Evolutionary conservation across 2,797 vertebrate genomes (phyloP), one percentile per base, ranked within the genome.

Genomic region (Pampus argenteus): DNA sequence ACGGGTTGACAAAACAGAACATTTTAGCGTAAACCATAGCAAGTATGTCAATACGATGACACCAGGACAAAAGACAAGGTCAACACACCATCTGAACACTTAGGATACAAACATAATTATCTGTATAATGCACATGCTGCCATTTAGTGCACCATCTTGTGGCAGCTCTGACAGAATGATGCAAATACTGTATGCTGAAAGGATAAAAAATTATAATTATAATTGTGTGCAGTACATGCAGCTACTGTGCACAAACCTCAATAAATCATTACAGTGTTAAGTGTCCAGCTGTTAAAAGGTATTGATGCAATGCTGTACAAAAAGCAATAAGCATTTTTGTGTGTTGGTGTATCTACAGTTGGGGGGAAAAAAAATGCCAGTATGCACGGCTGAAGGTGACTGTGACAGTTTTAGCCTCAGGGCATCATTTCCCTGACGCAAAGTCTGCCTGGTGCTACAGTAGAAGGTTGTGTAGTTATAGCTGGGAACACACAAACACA

Each of bases 331-430:
- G 13, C 26, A 5, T 47, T 22, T 51, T 31, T 55, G 20, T 57
- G 23, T 75, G 45, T 67, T 31, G 65, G 55, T 69, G 26, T 52
- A 6, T 6, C 54, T 38, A 61, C 18, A 62, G 48, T 58, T 8
- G 51, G 18, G 7, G n/a, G n/a, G n/a, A 0, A 4, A 13, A 23
- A 66, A 63, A 74, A 51, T 66, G 79, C 70, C 47, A 67, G 84
- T 84, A 74, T 86, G 86, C 83, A 85, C 79, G 71, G 75, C 71
- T 90, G 86, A 89, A 88, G 88, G 85, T 86, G 88, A 86, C 85
- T 86, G 59, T 87, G 89, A 81, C 84, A 72, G 67, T 78, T 85
- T 79, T 70, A 71, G 81, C 90, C 71, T 55, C 25, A 3, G 81
- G 89, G 76, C 83, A 47, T 88, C 36, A 75, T 83, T 86, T 88